A percentile compares a stretch with the other conserved stretches of the same genome.
Evolutionary conservation across 2,113 vertebrate species (phyloP).

Genomic region (Nibea albiflora): DNA sequence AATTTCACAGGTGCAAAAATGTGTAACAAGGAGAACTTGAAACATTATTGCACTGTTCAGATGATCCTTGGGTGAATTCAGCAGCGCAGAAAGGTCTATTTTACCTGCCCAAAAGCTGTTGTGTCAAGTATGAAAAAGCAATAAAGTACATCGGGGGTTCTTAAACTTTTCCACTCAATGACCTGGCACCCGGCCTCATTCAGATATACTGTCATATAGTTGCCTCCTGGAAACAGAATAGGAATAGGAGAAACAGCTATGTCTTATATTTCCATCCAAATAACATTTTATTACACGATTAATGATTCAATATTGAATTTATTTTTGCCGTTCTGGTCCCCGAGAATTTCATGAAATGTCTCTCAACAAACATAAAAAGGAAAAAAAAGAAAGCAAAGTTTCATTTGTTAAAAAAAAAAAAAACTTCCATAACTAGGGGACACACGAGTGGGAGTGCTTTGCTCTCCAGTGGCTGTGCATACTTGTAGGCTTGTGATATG

Average conservation of each 20-base stretch:
- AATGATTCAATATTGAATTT: neutral
- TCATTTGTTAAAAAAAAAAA: too few relatives aligned
- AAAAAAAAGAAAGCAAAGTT: neutral
- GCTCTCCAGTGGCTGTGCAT: too few relatives aligned
- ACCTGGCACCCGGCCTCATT: neutral
- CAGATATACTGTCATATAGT: neutral
- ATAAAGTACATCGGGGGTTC: slow-evolving; percentile 3
- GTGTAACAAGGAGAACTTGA: slow-evolving; percentile 66
- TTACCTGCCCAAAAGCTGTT: slow-evolving; percentile 18
- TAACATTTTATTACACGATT: neutral
- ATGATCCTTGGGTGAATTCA: slow-evolving; percentile 49
- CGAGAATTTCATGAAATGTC: neutral
- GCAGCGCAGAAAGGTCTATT: slow-evolving; percentile 31
- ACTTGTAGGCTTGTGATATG: too few relatives aligned
- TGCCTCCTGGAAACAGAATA: slow-evolving; percentile 5
- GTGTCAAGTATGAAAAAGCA: slow-evolving; percentile 29
- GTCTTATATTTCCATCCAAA: neutral
- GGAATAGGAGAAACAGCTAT: neutral
- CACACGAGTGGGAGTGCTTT: too few relatives aligned
- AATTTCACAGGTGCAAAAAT: slow-evolving; percentile 76
- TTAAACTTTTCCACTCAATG: slow-evolving; percentile 15
- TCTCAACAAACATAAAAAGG: neutral
- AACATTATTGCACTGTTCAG: slow-evolving; percentile 57
- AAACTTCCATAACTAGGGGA: too few relatives aligned
- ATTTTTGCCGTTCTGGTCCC: neutral